These are phyloP conservation scores for Dinothrombium tinctorium DNA, from an alignment of 1,140 invertebrate genomes.

Conservation along the genomic window DNA sequence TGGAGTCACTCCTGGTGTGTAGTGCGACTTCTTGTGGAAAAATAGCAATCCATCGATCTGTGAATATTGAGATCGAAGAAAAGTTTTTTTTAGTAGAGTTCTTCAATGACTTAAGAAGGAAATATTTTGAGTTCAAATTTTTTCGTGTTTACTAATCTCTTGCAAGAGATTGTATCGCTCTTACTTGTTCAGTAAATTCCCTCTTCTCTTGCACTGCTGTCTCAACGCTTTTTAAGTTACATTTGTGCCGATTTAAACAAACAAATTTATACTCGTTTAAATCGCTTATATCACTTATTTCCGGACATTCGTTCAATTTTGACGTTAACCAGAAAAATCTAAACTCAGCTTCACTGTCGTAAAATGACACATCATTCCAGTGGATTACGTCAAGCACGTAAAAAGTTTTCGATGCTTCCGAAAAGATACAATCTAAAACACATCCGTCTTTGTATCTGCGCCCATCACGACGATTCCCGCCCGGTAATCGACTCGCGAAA, in stretches of 20 bases:
- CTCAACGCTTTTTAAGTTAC: no score
- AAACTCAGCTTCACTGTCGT: conserved; percentile 53
- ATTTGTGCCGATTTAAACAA: no score
- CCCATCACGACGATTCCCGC: conserved; percentile 27
- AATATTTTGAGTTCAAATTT: no score
- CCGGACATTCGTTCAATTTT: no score
- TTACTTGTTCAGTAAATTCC: no score
- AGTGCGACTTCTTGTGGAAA: conserved; percentile 50
- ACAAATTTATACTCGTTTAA: no score
- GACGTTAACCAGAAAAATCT: conserved; percentile 46
- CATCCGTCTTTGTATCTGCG: conserved; percentile 12
- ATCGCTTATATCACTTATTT: no score
- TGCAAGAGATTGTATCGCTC: no score
- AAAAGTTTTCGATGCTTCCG: conserved; percentile 32
- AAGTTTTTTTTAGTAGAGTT: no score
- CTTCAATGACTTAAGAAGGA: no score
- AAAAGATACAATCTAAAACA: conserved; percentile 56
- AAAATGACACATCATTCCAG: conserved; percentile 48
- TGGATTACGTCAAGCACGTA: conserved; percentile 56
- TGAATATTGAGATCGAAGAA: background rate
- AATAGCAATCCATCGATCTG: conserved; percentile 50
- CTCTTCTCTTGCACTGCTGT: no score
- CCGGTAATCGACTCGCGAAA: conserved; percentile 45
- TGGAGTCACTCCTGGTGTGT: conserved; percentile 49
- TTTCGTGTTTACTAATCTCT: no score